Base-by-base conservation (phyloP, 1,140 invertebrate genomes). In the Cecropterus lyciades region DNA sequence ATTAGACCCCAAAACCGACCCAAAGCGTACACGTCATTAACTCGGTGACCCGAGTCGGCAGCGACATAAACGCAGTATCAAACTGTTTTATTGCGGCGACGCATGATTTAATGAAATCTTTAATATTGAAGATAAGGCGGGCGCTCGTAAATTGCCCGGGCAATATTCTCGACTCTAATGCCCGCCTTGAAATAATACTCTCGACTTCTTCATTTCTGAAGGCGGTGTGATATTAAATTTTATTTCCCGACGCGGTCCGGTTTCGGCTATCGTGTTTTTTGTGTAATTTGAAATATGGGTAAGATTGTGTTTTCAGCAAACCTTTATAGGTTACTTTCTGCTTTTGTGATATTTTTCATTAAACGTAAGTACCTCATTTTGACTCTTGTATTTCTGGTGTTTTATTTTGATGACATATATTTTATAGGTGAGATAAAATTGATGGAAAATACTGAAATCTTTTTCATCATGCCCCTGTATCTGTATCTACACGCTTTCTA, bases 91-190 rank as follows among this genome's bases (percentile, higher is more conserved):
- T 89, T 89, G 81, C 84, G 68, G 62, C 63, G 69, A 72, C 77
- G 77, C 75, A 88, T 88, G 88, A 91, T 91, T 91, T 91, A 91
- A 91, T 91, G 87, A 91, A 91, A 89, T 89, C 83, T 84, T 87
- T 91, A 87, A 91, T 88, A 87, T 86, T 79, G 77, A 68, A 88
- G 86, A 91, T 89, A 89, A 87, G 85, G 71, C 77, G 64, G 65
- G 43, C 45, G 63, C 68, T 79, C 80, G 79, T 89, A 87, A 89
- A 89, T 85, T 85, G 81, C 80, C 80, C 67, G 27, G 59, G 84
- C 78, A 80, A 86, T 85, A 85, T 83, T 74, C 53, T 53, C 56
- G 70, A 63, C 57, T 75, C 65, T 82, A 84, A 82, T 80, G 76
- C 71, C 45, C 68, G 67, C 40, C 69, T 77, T 75, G 72, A 77